phyloP scores from a whole-genome alignment of 2,888 invertebrate genomes.

The Nephrotoma appendiculata region DNA sequence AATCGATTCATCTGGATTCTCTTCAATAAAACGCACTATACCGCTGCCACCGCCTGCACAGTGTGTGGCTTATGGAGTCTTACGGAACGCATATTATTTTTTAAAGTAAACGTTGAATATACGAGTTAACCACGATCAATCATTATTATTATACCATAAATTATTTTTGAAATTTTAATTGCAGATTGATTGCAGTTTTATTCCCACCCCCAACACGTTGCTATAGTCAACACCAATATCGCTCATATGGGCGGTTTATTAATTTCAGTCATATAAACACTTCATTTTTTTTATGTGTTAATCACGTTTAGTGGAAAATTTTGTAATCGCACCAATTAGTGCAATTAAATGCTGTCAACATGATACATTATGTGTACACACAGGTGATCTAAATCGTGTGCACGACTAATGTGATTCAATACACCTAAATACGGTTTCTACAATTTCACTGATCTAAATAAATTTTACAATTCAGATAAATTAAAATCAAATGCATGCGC shows the following conservation, averaged over 20 bases:
- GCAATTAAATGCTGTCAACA: no score
- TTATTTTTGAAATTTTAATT: not conserved
- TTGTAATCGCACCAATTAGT: not conserved
- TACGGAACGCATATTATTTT: no score
- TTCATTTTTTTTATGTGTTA: not conserved
- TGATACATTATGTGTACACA: not conserved
- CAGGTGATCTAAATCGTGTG: not conserved
- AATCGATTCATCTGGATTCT: no score
- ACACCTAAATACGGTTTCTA: no score
- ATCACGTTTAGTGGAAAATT: not conserved
- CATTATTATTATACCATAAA: not conserved
- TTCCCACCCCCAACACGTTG: not conserved
- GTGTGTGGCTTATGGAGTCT: no score
- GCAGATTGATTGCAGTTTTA: not conserved
- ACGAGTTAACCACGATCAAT: not conserved
- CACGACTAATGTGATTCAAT: not conserved
- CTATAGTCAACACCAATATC: not conserved
- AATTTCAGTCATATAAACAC: not conserved
- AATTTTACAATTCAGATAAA: not conserved
- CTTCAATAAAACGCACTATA: no score
- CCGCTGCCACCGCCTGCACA: no score
- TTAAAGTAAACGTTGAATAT: not conserved
- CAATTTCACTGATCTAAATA: no score
- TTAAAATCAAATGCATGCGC: not conserved
- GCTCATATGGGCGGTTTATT: no score